Evolutionary conservation across 2,888 invertebrate species (phyloP).

Genomic region (Eupithecia vulgata): DNA sequence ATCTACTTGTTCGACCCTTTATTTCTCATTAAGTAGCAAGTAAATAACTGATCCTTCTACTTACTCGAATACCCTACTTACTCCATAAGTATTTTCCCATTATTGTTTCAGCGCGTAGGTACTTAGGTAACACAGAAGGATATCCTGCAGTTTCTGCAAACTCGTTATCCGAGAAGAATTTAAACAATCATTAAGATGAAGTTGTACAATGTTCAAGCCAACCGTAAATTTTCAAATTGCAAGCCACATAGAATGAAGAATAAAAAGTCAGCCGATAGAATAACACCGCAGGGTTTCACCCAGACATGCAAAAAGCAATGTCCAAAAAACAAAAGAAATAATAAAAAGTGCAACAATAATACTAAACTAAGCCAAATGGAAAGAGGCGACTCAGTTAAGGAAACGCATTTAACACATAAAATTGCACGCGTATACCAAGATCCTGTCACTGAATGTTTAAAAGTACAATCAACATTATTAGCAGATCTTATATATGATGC

Average conservation of each 20-base stretch:
- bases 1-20: not conserved
- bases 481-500: not conserved
- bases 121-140: not conserved
- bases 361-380: not conserved
- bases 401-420: not conserved
- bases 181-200: conserved; percentile 22
- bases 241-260: conserved; percentile 25
- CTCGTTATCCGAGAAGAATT: conserved; percentile 13
- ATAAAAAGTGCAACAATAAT: not conserved
- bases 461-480: not conserved
- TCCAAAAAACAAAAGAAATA: not conserved
- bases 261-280: conserved; percentile 15
- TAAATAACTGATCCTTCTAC: not conserved
- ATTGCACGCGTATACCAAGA: not conserved
- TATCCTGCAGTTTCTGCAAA: conserved; percentile 2
- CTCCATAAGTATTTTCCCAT: no score
- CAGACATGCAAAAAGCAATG: not conserved
- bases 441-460: not conserved
- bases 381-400: not conserved
- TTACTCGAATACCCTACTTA: no score
- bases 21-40: no score
- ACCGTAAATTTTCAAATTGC: conserved; percentile 29
- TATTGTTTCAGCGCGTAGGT: not conserved
- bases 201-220: conserved; percentile 18
- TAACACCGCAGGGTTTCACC: conserved; percentile 9